These are phyloP conservation scores for Triplophysa dalaica DNA, from an alignment of 2,113 vertebrate genomes.

Conservation along the genomic window DNA sequence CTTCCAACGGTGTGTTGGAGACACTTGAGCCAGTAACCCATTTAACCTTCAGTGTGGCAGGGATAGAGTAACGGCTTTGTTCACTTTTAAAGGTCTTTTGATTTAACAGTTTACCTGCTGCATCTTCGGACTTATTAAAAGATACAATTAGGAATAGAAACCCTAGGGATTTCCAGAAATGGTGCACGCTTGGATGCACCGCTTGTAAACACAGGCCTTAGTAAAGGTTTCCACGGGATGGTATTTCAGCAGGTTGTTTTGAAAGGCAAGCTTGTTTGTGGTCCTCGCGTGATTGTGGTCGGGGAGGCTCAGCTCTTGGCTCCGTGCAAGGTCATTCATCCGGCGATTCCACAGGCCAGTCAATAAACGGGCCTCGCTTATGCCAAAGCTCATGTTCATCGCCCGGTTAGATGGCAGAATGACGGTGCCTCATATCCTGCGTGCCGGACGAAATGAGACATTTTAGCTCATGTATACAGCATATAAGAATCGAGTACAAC, in stretches of 20 bases:
- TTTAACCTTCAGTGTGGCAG: not conserved
- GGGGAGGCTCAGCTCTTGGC: conserved; percentile 35
- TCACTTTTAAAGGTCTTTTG: not conserved
- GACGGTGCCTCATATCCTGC: conserved; percentile 5
- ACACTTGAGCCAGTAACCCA: not conserved
- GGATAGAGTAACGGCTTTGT: conserved; percentile 21
- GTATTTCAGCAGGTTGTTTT: conserved; percentile 45
- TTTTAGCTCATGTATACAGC: not conserved
- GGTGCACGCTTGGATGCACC: conserved; percentile 20
- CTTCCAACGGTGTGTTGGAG: not conserved
- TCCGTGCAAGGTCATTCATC: not conserved
- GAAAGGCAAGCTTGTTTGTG: conserved; percentile 8
- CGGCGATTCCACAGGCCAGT: conserved; percentile 16
- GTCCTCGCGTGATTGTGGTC: conserved; percentile 40
- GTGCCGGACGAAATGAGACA: conserved; percentile 8
- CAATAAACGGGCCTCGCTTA: conserved; percentile 26
- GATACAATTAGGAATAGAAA: too few species aligned
- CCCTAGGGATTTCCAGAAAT: not conserved
- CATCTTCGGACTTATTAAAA: not conserved
- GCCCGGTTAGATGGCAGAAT: conserved; percentile 2
- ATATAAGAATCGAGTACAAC: not conserved
- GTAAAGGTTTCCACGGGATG: conserved; percentile 27
- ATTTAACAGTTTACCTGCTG: not conserved
- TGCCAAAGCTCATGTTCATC: conserved; percentile 36
- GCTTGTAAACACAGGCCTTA: conserved; percentile 35